Conservation (phyloP, 2,888 invertebrate species). For the Reticulitermes lucifugus region DNA sequence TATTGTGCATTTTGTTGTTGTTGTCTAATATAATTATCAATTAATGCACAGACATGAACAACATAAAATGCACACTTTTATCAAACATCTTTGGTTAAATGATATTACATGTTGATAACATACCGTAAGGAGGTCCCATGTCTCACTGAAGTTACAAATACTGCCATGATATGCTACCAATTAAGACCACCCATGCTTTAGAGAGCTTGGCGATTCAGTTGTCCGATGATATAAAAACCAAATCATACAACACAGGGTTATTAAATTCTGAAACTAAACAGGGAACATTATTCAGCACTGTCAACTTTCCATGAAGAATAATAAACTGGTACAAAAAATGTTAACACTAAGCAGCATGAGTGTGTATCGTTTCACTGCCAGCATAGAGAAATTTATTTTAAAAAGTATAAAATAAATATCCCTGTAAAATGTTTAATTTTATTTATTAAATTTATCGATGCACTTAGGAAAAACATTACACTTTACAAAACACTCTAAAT, state of each 20-base stretch:
- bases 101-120: too few relatives aligned
- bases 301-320: background rate
- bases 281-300: constrained; percentile 1
- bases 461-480: background rate
- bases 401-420: background rate
- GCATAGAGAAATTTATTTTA: background rate
- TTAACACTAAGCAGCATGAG: background rate
- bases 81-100: too few relatives aligned
- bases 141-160: background rate
- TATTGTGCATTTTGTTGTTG: too few relatives aligned
- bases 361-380: background rate
- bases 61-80: too few relatives aligned
- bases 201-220: background rate
- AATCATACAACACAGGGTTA: background rate
- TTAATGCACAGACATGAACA: too few relatives aligned
- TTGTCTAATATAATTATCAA: too few relatives aligned
- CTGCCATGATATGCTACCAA: background rate
- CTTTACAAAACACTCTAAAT: background rate
- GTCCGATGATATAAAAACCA: background rate
- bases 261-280: background rate
- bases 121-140: background rate
- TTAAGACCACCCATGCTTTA: background rate
- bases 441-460: background rate
- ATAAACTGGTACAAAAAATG: background rate
- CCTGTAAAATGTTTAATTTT: background rate